Conservation (phyloP, 1,140 invertebrate genomes). For the Drosophila navojoa region DNA sequence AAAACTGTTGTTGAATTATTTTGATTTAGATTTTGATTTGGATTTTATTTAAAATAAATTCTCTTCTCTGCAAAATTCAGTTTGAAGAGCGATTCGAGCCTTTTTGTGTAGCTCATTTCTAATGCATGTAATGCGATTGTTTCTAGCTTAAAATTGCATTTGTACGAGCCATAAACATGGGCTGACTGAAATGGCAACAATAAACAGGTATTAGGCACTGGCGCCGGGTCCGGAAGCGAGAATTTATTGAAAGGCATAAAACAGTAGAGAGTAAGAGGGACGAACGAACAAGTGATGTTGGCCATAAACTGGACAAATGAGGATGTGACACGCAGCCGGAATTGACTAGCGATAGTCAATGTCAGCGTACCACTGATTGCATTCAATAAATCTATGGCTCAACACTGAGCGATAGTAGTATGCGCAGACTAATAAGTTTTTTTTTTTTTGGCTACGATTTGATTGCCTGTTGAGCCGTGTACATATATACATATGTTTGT, state of each 20-base stretch:
- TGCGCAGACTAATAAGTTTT: constrained; percentile 54
- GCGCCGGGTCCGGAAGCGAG: constrained; percentile 58
- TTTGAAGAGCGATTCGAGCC: background rate
- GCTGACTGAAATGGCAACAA: constrained; percentile 51
- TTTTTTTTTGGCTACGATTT: constrained; percentile 23
- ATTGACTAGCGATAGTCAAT: constrained; percentile 71
- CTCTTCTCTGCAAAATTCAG: too few relatives aligned
- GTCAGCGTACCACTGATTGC: constrained; percentile 67
- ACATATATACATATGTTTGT: background rate
- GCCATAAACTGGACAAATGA: constrained; percentile 80
- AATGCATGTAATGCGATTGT: constrained; percentile 30
- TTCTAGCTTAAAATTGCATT: constrained; percentile 48
- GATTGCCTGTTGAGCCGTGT: constrained; percentile 38
- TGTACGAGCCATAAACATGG: constrained; percentile 25
- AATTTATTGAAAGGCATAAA: constrained; percentile 81
- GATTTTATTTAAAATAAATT: too few relatives aligned
- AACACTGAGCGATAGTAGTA: constrained; percentile 27
- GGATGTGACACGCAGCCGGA: constrained; percentile 77
- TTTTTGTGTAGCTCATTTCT: background rate
- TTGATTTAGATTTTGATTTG: too few relatives aligned
- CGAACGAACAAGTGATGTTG: constrained; percentile 68
- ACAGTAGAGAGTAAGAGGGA: constrained; percentile 12
- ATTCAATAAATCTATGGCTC: constrained; percentile 77
- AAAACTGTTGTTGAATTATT: too few relatives aligned
- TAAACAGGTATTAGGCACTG: constrained; percentile 75